Evolutionary conservation across 1,140 invertebrate genomes (phyloP).

Genomic region (Drosophila varians): DNA sequence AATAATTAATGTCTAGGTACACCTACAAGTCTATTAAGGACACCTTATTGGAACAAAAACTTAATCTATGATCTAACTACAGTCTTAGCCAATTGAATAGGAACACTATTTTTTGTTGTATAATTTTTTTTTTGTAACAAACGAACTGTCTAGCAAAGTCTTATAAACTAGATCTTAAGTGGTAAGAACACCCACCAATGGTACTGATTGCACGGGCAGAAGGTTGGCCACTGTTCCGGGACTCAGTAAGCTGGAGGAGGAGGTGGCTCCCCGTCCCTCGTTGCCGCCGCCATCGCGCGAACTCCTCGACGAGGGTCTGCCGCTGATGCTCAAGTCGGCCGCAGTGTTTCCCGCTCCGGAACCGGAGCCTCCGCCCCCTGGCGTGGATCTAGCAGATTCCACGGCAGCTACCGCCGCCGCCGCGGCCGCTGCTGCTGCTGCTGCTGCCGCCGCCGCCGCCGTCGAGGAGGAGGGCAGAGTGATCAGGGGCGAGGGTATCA

Average conservation of each 20-base stretch:
- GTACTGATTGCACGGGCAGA: conserved; percentile 93
- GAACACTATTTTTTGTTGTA: too few relatives aligned
- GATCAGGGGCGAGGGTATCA: conserved; percentile 70
- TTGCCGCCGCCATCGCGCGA: conserved; percentile 62
- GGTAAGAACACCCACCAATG: conserved; percentile 87
- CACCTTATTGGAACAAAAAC: too few relatives aligned
- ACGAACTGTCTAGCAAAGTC: too few relatives aligned
- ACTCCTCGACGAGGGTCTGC: conserved; percentile 70
- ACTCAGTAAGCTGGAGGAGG: conserved; percentile 58
- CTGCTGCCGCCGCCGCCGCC: conserved; percentile 51
- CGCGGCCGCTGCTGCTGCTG: conserved; percentile 40
- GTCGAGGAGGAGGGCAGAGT: conserved; percentile 64
- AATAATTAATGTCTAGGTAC: too few relatives aligned
- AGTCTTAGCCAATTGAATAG: too few relatives aligned
- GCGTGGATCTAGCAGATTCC: conserved; percentile 64
- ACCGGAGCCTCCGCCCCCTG: conserved; percentile 29
- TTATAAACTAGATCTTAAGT: too few relatives aligned
- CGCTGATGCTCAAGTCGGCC: conserved; percentile 68
- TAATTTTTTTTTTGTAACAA: too few relatives aligned
- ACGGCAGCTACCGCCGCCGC: conserved; percentile 21
- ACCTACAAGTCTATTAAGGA: too few relatives aligned
- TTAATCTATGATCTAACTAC: too few relatives aligned
- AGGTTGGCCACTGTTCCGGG: conserved; percentile 89
- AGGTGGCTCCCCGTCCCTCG: conserved; percentile 28
- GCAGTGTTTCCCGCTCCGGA: conserved; percentile 23